Evolutionary conservation across 1,140 invertebrate genomes (phyloP), one percentile per base, ranked within the genome.

Genomic region (Rhyzopertha dominica): DNA sequence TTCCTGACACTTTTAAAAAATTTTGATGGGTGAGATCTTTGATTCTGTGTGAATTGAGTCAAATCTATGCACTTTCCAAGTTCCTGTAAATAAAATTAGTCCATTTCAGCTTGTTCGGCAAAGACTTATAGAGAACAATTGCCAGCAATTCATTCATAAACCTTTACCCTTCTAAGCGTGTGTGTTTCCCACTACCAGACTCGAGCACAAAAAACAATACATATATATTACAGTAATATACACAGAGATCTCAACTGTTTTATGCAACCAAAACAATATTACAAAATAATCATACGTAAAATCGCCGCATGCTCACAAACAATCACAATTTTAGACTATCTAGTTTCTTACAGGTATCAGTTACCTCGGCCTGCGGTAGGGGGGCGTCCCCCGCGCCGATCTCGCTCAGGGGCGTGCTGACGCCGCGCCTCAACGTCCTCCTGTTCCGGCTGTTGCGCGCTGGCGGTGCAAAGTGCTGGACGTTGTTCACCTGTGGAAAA

Each of bases 311-410:
- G 25, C 37, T 23, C 34, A 16, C 25, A 22, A 20, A 40, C 23
- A 20, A 47, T 53, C 57, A 62, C 49, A 62, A 51, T 43, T 62
- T 62, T 12, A 62, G 43, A 7, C 41, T 48, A 24, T 62, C 60
- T 26, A 62, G 24, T 44, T 62, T 57, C 36, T 59, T 53, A 20
- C 47, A 53, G 5, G 51, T 31, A 19, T 54, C 53, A 3, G 42
- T 39, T 20, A 46, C 44, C n/a, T 57, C 51, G 22, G 54, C 39
- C 20, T 41, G 40, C 13, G 57, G 48, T 5, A 63, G 43, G 0
- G 62, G 62, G 24, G 60, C 62, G 39, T 64, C 62, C 8, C 62
- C 62, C 13, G 62, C 62, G 7, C 62, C 62, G 16, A 64, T 64
- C 28, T 64, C 62, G 43, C 49, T 58, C n/a, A 54, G 16, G 20